Base-by-base conservation (phyloP, 2,888 invertebrate genomes). In the Eupithecia centaureata region DNA sequence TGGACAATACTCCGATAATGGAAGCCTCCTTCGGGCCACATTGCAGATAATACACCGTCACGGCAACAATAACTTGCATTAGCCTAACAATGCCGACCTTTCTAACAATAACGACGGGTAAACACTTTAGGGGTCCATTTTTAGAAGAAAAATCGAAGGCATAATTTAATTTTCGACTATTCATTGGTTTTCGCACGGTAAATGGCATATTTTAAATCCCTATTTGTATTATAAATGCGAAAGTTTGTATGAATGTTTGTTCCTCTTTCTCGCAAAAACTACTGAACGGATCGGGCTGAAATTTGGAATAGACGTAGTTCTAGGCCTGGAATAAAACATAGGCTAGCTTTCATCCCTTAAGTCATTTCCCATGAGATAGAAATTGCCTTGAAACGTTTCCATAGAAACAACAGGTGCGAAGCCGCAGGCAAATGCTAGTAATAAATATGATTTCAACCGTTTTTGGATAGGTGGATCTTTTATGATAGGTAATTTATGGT, bases 11-110 rank as follows among this genome's bases (percentile, higher is more conserved):
- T 62, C 52, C 54, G 42, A 68, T 65, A 68, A 63, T 54, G 32
- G 57, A 60, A 52, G 51, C 47, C 61, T 33, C 25, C 42, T 22
- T 47, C 28, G 32, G 47, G 60, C 68, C 64, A 72, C 62, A 63
- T 32, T 65, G 57, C 47, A 62, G 60, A 65, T 65, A 65, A 63
- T 56, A 64, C 33, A 28, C 47, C 61, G 32, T 58, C 56, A 47
- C 63, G 70, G 73, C 70, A 76, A 84, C 82, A 82, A 84, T 82
- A 78, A 75, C 73, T 70, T 79, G 80, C 82, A 83, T 84, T 83
- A 84, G 76, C 76, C 70, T 79, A 81, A 84, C 84, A 84, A 84
- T 76, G 64, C 38, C 69, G 65, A 67, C 68, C 73, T 73, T 65
- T 66, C 38, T 59, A 65, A 68, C 65, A 68, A 68, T 69, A 68